Percentiles rank a stretch among this genome's conserved stretches.
Evolutionary conservation across 2,113 vertebrate genomes (phyloP).

Genomic region (Dicerorhinus sumatrensis): DNA sequence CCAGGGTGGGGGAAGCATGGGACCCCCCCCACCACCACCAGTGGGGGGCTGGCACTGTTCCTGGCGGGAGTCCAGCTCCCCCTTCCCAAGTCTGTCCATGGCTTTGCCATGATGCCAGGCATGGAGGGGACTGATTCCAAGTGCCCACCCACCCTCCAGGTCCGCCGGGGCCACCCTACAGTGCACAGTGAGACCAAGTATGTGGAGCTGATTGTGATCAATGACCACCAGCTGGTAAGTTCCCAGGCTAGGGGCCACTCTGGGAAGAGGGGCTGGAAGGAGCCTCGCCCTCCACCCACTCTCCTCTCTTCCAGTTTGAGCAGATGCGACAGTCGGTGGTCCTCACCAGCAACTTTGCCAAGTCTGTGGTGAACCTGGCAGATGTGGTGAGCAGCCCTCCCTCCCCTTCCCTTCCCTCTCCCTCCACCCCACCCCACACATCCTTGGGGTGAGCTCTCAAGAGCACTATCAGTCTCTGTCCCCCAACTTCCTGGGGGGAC

Average conservation of each 20-base stretch:
- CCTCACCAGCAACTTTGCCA: conserved; percentile 97
- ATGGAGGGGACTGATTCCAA: conserved; percentile 64
- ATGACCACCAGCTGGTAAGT: conserved; percentile 94
- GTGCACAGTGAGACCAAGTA: conserved; percentile 98
- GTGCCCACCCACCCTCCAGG: conserved; percentile 78
- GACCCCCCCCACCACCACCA: neutral
- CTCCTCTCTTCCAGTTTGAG: conserved; percentile 88
- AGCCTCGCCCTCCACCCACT: neutral
- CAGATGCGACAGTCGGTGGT: conserved; percentile 92
- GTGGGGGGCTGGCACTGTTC: neutral
- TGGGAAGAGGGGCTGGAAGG: neutral
- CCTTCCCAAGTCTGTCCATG: neutral
- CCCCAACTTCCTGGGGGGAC: neutral
- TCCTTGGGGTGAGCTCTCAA: too few species aligned
- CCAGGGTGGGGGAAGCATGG: neutral
- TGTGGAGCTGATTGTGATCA: conserved; percentile 96
- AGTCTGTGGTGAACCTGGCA: conserved; percentile 97
- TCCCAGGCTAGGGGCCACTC: neutral
- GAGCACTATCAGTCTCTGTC: neutral
- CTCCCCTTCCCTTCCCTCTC: too few species aligned
- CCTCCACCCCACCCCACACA: rapidly evolving
- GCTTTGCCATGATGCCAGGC: neutral
- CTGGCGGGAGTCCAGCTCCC: neutral
- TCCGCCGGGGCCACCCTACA: conserved; percentile 92
- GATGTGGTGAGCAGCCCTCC: conserved; percentile 90